These are phyloP conservation scores for Xestia ashworthii DNA, from an alignment of 2,888 invertebrate species.

Conservation along the genomic window DNA sequence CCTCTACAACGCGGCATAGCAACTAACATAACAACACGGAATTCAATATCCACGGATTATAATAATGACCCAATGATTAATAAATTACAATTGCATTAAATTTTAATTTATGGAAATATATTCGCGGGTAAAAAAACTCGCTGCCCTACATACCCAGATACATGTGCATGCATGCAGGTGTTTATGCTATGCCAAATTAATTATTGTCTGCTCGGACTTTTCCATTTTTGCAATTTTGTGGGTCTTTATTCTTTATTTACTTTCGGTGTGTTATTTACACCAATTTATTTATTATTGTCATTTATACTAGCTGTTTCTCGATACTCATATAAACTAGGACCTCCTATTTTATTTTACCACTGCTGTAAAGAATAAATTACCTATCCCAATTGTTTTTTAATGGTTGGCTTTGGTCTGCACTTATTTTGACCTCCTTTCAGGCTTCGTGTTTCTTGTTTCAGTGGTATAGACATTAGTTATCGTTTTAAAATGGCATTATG, in stretches of 20 bases:
- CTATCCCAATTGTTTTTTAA: too few relatives aligned
- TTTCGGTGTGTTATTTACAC: background rate
- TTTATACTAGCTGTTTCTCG: background rate
- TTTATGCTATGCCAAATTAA: constrained; percentile 25
- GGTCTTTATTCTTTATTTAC: background rate
- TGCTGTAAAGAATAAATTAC: too few relatives aligned
- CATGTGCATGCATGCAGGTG: constrained; percentile 30
- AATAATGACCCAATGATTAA: constrained; percentile 28
- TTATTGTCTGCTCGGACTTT: constrained; percentile 9
- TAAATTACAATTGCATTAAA: constrained; percentile 35
- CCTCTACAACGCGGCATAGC: too few relatives aligned
- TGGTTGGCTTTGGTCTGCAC: too few relatives aligned
- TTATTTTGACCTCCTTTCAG: background rate
- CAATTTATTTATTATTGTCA: background rate
- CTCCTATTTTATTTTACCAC: too few relatives aligned
- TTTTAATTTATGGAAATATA: constrained; percentile 45
- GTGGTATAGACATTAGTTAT: too few relatives aligned
- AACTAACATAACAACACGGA: constrained; percentile 13
- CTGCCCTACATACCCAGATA: constrained; percentile 40
- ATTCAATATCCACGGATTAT: constrained; percentile 16
- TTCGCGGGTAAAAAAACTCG: constrained; percentile 38
- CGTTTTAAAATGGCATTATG: background rate
- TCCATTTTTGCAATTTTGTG: background rate
- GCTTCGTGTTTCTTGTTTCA: background rate
- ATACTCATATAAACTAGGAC: background rate